A percentile compares a stretch with the other conserved stretches of the same genome.
Evolutionary conservation across 2,888 invertebrate species (phyloP).

Genomic region (Drosophila nr. fundita): DNA sequence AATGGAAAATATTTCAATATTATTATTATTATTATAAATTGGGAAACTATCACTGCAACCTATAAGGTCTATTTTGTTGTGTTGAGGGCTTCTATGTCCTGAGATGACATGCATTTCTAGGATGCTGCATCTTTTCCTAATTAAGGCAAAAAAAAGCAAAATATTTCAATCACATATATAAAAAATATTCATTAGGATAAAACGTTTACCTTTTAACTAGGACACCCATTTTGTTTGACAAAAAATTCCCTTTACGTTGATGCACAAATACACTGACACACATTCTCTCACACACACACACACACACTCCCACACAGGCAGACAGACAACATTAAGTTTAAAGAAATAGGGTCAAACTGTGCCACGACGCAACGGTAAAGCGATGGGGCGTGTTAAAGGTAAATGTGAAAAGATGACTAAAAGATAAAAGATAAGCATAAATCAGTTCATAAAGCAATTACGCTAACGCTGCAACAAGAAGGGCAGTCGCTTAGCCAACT

Average conservation of each 20-base stretch:
- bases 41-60: too few species aligned
- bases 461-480: constrained; percentile 39
- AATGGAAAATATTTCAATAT: not conserved
- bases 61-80: too few species aligned
- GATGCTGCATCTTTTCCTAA: too few species aligned
- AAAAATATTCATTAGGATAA: not conserved
- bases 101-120: too few species aligned
- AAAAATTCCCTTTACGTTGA: constrained; percentile 4
- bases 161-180: not conserved
- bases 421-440: constrained; percentile 67
- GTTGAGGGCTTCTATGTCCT: too few species aligned
- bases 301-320: not conserved
- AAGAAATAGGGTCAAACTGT: constrained; percentile 65
- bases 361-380: constrained; percentile 5
- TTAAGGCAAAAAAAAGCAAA: too few species aligned
- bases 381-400: constrained; percentile 56
- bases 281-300: not conserved
- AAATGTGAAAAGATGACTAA: constrained; percentile 73
- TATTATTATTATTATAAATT: too few species aligned
- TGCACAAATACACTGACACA: constrained; percentile 4
- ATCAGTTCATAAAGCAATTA: constrained; percentile 75
- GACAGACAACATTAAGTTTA: constrained; percentile 56
- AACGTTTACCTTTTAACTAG: not conserved
- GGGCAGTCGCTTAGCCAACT: constrained; percentile 25
- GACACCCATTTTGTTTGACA: constrained; percentile 18